Evolutionary conservation across 2,888 invertebrate species (phyloP).

Genomic region (Idaea biselata): DNA sequence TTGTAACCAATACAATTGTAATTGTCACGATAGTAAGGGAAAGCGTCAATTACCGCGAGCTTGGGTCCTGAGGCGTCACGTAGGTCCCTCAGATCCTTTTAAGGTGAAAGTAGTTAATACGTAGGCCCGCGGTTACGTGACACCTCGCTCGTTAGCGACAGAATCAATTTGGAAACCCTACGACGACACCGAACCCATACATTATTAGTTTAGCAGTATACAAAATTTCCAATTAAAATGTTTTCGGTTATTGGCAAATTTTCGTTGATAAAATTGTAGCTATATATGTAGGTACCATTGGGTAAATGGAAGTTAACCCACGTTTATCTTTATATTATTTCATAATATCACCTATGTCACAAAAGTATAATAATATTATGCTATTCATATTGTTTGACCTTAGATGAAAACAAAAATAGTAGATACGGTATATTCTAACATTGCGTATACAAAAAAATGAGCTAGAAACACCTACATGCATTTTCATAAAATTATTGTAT

Average conservation of each 20-base stretch:
- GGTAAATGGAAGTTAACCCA: no score
- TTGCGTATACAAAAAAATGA: no score
- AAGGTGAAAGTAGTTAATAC: slow-evolving; percentile 18
- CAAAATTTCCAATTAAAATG: neutral
- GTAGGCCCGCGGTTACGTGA: slow-evolving; percentile 27
- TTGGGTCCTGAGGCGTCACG: neutral
- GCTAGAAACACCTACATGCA: no score
- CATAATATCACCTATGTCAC: no score
- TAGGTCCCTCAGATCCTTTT: neutral
- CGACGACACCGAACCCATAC: slow-evolving; percentile 19
- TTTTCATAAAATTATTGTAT: no score
- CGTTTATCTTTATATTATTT: no score
- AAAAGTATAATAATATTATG: no score
- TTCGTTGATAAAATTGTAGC: no score
- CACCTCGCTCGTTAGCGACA: slow-evolving; percentile 25
- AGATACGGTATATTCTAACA: no score
- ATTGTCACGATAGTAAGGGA: neutral
- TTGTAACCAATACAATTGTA: neutral
- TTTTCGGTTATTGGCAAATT: neutral
- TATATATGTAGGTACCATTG: neutral
- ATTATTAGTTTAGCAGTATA: neutral
- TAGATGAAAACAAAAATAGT: no score
- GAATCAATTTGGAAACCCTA: slow-evolving; percentile 31
- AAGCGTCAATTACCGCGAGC: neutral
- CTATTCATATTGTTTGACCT: no score